phyloP scores from a whole-genome alignment of 2,888 invertebrate species.

The Chloromyia formosa region DNA sequence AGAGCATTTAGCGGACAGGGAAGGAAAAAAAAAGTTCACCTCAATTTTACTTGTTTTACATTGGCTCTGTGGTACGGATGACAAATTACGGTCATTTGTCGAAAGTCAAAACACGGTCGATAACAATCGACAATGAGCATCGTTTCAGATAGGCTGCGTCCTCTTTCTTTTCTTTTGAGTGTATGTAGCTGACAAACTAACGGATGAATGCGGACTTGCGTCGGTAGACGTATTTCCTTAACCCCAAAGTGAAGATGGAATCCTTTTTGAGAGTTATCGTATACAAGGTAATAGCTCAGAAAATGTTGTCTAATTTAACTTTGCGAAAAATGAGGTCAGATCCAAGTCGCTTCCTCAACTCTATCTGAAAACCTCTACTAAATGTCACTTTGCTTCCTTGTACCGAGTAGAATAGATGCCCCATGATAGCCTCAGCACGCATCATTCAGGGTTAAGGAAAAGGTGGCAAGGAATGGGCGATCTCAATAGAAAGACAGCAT shows the following conservation, averaged over 20 bases:
- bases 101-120: constrained; percentile 50
- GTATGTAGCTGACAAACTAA: constrained; percentile 15
- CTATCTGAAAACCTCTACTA: no score
- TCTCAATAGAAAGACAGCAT: background rate
- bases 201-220: background rate
- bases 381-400: no score
- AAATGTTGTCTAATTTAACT: no score
- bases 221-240: constrained; percentile 23
- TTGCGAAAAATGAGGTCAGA: no score
- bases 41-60: constrained; percentile 38
- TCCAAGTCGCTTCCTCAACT: no score
- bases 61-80: constrained; percentile 44
- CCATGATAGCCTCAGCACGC: no score
- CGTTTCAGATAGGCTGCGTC: constrained; percentile 8
- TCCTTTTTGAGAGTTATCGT: no score
- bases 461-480: constrained; percentile 3
- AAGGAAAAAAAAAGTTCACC: constrained; percentile 19
- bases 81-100: constrained; percentile 50
- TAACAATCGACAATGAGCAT: constrained; percentile 48
- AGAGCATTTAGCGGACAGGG: constrained; percentile 39
- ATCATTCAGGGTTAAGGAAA: background rate
- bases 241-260: background rate
- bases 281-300: no score
- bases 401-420: no score
- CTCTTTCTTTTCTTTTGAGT: background rate